Percentiles rank a stretch among this genome's conserved stretches.
Evolutionary conservation across 30 jellyfish, hydroid and myxozoan species (phyloP).

Genomic region (Nemopilema nomurai): DNA sequence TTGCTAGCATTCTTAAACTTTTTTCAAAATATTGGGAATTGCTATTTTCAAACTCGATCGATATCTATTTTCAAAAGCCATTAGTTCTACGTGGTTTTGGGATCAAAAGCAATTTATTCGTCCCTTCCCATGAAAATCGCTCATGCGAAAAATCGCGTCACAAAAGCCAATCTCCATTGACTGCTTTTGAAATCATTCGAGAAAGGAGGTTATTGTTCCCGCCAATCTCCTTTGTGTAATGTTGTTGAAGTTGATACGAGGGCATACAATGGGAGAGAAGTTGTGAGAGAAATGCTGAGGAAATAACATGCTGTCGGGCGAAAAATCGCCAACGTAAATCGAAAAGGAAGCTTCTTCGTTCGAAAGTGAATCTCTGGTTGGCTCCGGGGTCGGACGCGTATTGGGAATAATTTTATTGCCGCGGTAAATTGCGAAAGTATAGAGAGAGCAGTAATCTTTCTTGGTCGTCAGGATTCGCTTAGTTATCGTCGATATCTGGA

Average conservation of each 20-base stretch:
- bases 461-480: too few relatives aligned
- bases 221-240: constrained; percentile 6
- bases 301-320: neutral
- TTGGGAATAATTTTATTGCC: too few relatives aligned
- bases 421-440: neutral
- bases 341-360: neutral
- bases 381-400: neutral
- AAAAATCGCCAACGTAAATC: neutral
- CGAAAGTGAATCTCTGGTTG: neutral
- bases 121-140: neutral
- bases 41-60: neutral
- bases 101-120: neutral
- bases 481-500: neutral
- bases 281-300: neutral
- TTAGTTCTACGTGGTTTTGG: neutral
- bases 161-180: constrained; percentile 22
- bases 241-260: constrained; percentile 12
- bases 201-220: constrained; percentile 1
- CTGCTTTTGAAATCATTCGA: constrained; percentile 14
- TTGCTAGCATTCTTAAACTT: too few relatives aligned
- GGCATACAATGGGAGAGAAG: neutral
- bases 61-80: neutral
- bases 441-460: too few relatives aligned
- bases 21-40: too few relatives aligned
- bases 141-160: constrained; percentile 11